phyloP scores from a whole-genome alignment of 1,140 invertebrate genomes.

The Prorops nasuta region DNA sequence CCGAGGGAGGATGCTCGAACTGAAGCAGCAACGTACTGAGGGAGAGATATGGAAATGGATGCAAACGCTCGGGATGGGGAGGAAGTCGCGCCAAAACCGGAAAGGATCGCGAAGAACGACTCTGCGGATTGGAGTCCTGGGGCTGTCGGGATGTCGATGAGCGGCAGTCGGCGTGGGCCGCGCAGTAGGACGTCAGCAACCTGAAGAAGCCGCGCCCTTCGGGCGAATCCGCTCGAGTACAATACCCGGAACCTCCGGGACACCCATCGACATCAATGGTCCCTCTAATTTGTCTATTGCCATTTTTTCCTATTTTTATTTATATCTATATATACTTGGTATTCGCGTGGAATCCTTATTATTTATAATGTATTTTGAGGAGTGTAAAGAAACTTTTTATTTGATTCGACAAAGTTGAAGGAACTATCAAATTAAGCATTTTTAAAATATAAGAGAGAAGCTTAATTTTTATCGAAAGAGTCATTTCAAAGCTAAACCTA shows the following conservation, averaged over 20 bases:
- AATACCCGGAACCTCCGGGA: conserved; percentile 38
- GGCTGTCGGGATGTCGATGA: conserved; percentile 49
- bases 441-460: too few relatives aligned
- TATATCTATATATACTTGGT: too few relatives aligned
- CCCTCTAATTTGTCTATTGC: too few relatives aligned
- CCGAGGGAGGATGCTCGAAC: background rate
- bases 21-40: conserved; percentile 19
- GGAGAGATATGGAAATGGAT: conserved; percentile 10
- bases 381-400: too few relatives aligned
- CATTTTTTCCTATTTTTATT: too few relatives aligned
- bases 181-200: conserved; percentile 52
- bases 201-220: conserved; percentile 54
- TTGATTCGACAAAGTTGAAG: too few relatives aligned
- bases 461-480: too few relatives aligned
- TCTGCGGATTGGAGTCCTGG: conserved; percentile 38
- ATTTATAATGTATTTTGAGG: too few relatives aligned
- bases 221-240: conserved; percentile 41
- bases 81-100: conserved; percentile 10
- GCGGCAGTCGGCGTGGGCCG: conserved; percentile 51
- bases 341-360: too few relatives aligned
- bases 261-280: too few relatives aligned
- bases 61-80: conserved; percentile 1
- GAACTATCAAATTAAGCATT: too few relatives aligned
- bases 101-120: conserved; percentile 26
- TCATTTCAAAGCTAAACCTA: too few relatives aligned